Evolutionary conservation across 2,888 invertebrate genomes (phyloP).

Genomic region (Acrobasis consociella): DNA sequence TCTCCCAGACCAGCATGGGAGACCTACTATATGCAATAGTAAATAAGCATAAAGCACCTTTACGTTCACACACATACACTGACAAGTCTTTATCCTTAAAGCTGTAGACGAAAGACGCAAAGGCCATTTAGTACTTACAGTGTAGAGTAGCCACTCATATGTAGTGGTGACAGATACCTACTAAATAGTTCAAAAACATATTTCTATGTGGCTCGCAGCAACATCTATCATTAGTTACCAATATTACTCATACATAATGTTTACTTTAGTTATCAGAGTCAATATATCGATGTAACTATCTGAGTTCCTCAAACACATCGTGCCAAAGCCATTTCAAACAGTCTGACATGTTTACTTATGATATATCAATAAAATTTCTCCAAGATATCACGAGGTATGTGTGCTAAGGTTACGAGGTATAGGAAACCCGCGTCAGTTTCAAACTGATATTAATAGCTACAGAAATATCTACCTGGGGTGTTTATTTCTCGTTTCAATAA

Average conservation of each 20-base stretch:
- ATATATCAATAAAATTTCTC: conserved; percentile 14
- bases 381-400: not conserved
- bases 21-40: no score
- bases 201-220: no score
- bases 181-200: no score
- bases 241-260: not conserved
- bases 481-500: not conserved
- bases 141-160: no score
- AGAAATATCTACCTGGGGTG: not conserved
- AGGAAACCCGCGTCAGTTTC: conserved; percentile 1
- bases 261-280: conserved; percentile 4
- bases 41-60: no score
- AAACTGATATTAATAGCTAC: conserved; percentile 7
- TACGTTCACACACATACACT: no score
- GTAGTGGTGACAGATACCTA: no score
- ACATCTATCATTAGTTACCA: not conserved
- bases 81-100: no score
- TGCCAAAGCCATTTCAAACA: not conserved
- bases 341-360: conserved; percentile 8
- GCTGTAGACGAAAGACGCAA: no score
- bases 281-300: not conserved
- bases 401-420: not conserved
- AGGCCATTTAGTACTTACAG: no score
- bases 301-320: conserved; percentile 12
- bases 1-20: no score